Evolutionary conservation across 2,888 invertebrate genomes (phyloP).

Genomic region (Drosophila prolongata): DNA sequence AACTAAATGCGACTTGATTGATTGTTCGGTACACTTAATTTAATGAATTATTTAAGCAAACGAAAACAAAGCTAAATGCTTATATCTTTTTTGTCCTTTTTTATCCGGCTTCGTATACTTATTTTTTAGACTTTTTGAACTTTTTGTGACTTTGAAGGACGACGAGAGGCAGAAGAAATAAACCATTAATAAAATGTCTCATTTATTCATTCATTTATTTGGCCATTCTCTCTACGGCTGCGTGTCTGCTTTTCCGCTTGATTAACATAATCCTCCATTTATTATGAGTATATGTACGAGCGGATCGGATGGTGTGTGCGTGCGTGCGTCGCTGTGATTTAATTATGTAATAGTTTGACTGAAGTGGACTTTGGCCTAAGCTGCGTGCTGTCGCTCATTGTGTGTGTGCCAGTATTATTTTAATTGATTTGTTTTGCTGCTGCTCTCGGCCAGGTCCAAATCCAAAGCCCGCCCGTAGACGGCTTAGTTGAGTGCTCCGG

Average conservation of each 20-base stretch:
- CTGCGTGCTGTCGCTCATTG: conserved; percentile 36
- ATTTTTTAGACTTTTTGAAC: conserved; percentile 57
- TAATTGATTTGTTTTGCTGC: conserved; percentile 75
- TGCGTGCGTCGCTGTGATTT: conserved; percentile 63
- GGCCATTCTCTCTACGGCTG: conserved; percentile 43
- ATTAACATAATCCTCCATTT: conserved; percentile 80
- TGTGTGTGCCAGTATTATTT: conserved; percentile 47
- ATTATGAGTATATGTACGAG: conserved; percentile 54
- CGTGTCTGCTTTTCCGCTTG: conserved; percentile 74
- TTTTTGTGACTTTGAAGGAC: conserved; percentile 31
- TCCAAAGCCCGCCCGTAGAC: conserved; percentile 45
- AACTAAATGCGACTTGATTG: conserved; percentile 75
- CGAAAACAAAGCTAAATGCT: conserved; percentile 52
- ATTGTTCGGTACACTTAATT: conserved; percentile 79
- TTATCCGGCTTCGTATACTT: conserved; percentile 35
- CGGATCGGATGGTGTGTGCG: not conserved
- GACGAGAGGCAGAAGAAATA: conserved; percentile 35
- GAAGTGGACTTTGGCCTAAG: conserved; percentile 71
- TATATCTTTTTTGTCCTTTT: conserved; percentile 58
- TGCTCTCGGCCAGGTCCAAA: conserved; percentile 36
- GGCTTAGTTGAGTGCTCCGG: conserved; percentile 55
- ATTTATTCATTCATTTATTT: conserved; percentile 67
- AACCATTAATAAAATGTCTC: conserved; percentile 76
- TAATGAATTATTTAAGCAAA: conserved; percentile 79
- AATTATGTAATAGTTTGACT: conserved; percentile 80